phyloP scores from a whole-genome alignment of 2,113 vertebrate genomes.

The Phainopepla nitens region DNA sequence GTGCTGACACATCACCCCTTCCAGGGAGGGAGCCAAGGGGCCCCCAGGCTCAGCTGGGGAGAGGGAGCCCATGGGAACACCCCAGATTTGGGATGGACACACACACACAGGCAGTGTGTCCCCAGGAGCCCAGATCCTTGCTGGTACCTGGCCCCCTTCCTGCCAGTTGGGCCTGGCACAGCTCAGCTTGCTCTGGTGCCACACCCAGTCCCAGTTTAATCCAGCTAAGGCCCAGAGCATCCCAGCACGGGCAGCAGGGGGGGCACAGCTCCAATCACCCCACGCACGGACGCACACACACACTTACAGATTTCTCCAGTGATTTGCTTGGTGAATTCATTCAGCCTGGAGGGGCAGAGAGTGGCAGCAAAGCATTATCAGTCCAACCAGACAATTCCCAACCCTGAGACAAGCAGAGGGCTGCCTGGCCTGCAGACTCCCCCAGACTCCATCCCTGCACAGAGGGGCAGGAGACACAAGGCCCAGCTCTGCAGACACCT shows the following conservation, averaged over 20 bases:
- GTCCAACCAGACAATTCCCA: not conserved
- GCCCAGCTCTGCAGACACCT: not conserved
- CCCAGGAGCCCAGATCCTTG: not conserved
- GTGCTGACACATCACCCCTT: constrained; percentile 74
- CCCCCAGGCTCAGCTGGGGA: not conserved
- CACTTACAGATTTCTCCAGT: constrained; percentile 90
- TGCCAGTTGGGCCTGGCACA: not conserved
- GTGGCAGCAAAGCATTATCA: not conserved
- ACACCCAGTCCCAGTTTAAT: not conserved
- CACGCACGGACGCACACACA: not conserved
- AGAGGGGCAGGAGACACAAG: fast-evolving
- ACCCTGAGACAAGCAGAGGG: not conserved
- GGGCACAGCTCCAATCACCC: not conserved
- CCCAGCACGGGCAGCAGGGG: not conserved
- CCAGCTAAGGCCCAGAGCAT: not conserved
- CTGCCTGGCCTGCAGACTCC: not conserved
- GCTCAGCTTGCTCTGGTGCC: not conserved
- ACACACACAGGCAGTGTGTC: fast-evolving
- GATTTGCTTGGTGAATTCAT: constrained; percentile 95
- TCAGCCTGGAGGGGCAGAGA: constrained; percentile 76
- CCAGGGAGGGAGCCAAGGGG: constrained; percentile 24
- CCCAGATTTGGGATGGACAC: not conserved
- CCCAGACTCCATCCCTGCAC: not conserved
- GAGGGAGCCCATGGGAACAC: not conserved
- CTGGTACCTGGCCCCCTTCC: not conserved